Evolutionary conservation across 2,113 vertebrate species (phyloP).

Genomic region (Xiphophorus maculatus): DNA sequence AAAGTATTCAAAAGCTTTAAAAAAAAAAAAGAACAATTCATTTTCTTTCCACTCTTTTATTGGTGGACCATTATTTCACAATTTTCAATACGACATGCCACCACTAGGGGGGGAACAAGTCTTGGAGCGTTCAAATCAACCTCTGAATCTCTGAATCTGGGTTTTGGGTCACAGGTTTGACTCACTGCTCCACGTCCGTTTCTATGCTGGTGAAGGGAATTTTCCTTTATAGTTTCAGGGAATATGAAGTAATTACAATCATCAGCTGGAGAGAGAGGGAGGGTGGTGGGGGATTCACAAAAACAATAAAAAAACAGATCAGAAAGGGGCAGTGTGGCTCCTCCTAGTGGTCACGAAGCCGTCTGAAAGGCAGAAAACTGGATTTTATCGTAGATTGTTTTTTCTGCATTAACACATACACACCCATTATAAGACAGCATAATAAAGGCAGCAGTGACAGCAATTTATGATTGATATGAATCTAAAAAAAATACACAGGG

Average conservation of each 20-base stretch:
- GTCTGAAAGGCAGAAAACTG: constrained; percentile 13
- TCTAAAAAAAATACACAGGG: constrained; percentile 35
- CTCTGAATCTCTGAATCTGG: not conserved
- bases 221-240: not conserved
- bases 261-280: constrained; percentile 13
- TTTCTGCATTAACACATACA: not conserved
- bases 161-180: not conserved
- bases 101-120: not conserved
- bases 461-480: constrained; percentile 52
- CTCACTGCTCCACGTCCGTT: constrained; percentile 12
- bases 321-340: constrained; percentile 20
- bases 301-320: not conserved
- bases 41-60: too few relatives aligned
- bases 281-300: not conserved
- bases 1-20: too few relatives aligned
- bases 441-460: constrained; percentile 56
- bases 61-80: too few relatives aligned
- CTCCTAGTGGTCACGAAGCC: constrained; percentile 14
- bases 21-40: too few relatives aligned
- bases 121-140: not conserved
- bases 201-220: constrained; percentile 27
- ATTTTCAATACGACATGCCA: not conserved
- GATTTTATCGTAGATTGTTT: constrained; percentile 6
- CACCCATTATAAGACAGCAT: constrained; percentile 20
- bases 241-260: constrained; percentile 33